A percentile compares a stretch with the other conserved stretches of the same genome.
These are phyloP conservation scores for Pedionomus torquatus DNA, from an alignment of 2,113 vertebrate species.

Conservation along the genomic window DNA sequence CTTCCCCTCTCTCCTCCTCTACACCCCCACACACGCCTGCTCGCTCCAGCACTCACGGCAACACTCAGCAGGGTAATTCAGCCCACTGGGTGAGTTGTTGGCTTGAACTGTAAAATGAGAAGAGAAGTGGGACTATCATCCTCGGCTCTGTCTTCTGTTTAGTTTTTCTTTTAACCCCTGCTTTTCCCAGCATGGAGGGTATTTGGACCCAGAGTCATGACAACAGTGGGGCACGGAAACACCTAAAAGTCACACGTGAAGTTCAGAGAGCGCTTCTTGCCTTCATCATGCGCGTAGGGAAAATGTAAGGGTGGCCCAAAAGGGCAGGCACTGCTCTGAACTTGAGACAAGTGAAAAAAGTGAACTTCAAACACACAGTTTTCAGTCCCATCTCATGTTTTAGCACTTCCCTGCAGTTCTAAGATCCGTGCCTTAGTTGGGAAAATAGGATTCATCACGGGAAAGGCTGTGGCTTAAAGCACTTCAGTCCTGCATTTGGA, in stretches of 20 bases:
- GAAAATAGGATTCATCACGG: neutral
- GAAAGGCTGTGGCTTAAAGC: neutral
- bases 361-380: neutral
- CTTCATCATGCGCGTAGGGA: accelerated
- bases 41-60: neutral
- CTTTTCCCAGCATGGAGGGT: neutral
- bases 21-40: neutral
- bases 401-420: neutral
- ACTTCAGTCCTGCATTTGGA: neutral
- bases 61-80: neutral
- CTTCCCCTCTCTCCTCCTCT: neutral
- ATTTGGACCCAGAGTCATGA: neutral
- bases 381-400: neutral
- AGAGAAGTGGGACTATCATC: constrained; percentile 1
- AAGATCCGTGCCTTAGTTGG: neutral
- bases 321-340: neutral
- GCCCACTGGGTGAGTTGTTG: neutral
- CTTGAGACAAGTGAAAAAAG: neutral
- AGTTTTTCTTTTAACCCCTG: constrained; percentile 16
- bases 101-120: neutral
- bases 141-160: neutral
- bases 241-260: neutral
- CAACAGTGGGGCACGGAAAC: neutral
- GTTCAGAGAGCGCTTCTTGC: neutral
- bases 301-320: neutral